Evolutionary conservation across 2,888 invertebrate genomes (phyloP).

Genomic region (Drosophila ezoana): DNA sequence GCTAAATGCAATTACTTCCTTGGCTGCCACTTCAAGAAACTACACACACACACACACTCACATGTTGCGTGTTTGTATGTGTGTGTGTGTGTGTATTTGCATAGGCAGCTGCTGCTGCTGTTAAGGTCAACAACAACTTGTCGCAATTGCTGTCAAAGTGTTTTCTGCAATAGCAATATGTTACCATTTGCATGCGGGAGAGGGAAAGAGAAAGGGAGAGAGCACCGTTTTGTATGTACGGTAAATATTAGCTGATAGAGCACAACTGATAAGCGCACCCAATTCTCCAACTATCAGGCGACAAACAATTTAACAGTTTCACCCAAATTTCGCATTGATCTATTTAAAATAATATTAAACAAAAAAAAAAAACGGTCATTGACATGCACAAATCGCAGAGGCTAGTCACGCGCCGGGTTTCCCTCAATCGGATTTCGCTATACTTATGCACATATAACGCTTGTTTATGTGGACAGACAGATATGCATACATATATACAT

Average conservation of each 20-base stretch:
- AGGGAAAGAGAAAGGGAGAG: slow-evolving; percentile 7
- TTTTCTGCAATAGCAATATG: slow-evolving; percentile 42
- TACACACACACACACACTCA: not conserved
- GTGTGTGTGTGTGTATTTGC: slow-evolving; percentile 30
- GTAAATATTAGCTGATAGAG: slow-evolving; percentile 49
- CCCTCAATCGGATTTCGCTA: slow-evolving; percentile 35
- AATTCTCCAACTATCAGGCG: slow-evolving; percentile 2
- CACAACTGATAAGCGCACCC: slow-evolving; percentile 42
- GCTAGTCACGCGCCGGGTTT: slow-evolving; percentile 69
- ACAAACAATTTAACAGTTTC: slow-evolving; percentile 15
- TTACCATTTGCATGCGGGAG: not conserved
- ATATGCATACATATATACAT: slow-evolving; percentile 1
- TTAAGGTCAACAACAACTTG: slow-evolving; percentile 72
- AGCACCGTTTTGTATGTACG: slow-evolving; percentile 38
- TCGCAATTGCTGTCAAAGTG: slow-evolving; percentile 32
- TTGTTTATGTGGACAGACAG: not conserved
- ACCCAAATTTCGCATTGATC: slow-evolving; percentile 37
- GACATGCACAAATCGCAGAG: slow-evolving; percentile 59
- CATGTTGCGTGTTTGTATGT: too few relatives aligned
- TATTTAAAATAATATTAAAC: slow-evolving; percentile 13
- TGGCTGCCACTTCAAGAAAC: slow-evolving; percentile 18
- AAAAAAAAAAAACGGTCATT: slow-evolving; percentile 52
- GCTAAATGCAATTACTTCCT: slow-evolving; percentile 61
- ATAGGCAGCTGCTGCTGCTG: slow-evolving; percentile 32
- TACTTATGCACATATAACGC: slow-evolving; percentile 14